phyloP scores from a whole-genome alignment of 2,888 invertebrate species.

The Trileptium ribeirensis region DNA sequence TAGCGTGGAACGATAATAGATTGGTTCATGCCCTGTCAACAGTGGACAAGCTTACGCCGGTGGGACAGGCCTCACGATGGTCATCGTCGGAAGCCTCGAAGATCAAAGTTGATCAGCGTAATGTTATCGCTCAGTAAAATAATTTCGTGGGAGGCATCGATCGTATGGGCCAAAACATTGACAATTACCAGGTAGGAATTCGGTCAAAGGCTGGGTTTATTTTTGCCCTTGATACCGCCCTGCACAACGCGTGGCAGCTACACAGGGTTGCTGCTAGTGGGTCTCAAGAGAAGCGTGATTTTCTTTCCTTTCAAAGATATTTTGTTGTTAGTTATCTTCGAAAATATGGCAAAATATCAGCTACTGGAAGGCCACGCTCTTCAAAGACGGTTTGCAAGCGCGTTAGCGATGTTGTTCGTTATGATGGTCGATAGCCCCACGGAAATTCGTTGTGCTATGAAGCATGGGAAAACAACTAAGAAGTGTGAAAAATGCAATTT shows the following conservation, averaged over 20 bases:
- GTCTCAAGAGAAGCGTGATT: too few species aligned
- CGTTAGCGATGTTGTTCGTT: neutral
- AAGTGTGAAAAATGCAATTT: neutral
- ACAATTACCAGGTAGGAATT: conserved; percentile 23
- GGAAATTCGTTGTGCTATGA: too few species aligned
- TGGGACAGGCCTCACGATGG: neutral
- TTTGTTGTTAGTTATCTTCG: neutral
- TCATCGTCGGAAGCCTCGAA: neutral
- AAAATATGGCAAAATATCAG: neutral
- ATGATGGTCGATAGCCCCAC: too few species aligned
- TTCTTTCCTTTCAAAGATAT: neutral
- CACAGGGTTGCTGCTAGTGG: too few species aligned
- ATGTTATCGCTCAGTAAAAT: conserved; percentile 12
- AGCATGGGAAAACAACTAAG: neutral
- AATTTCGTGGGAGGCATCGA: conserved; percentile 19
- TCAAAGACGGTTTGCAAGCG: neutral
- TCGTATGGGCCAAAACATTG: conserved; percentile 21
- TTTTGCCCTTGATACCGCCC: neutral
- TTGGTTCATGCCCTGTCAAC: neutral
- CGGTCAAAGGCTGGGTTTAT: conserved; percentile 12
- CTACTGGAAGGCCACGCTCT: neutral
- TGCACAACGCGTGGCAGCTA: conserved; percentile 24
- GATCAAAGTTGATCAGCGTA: neutral
- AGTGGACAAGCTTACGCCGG: neutral
- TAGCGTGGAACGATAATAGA: neutral